Evolutionary conservation across 2,797 vertebrate species (phyloP).

Genomic region (Chloroceryle amazona): DNA sequence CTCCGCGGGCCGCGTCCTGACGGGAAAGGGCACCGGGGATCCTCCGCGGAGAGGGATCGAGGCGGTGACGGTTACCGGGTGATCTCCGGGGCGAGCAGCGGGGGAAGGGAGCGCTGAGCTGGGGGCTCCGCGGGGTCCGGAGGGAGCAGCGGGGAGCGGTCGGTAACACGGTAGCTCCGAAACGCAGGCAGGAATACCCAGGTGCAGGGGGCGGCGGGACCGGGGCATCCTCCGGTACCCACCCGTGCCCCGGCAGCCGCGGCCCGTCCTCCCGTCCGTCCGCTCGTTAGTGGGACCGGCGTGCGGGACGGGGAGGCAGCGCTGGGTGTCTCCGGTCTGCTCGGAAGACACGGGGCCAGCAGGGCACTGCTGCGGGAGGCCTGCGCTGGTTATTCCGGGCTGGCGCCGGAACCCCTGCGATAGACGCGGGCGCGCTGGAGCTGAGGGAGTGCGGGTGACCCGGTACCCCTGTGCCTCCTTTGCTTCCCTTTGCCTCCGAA

Average conservation of each 20-base stretch:
- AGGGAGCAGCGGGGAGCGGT: background rate
- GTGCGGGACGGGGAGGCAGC: accelerated
- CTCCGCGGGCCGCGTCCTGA: background rate
- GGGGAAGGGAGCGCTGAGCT: accelerated
- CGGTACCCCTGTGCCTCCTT: accelerated
- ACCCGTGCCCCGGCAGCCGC: accelerated
- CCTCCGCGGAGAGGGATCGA: background rate
- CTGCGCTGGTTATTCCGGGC: background rate
- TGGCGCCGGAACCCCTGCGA: accelerated
- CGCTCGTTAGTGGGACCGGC: accelerated
- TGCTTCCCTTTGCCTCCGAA: background rate
- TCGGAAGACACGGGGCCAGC: accelerated
- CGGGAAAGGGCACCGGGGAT: background rate
- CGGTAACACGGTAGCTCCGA: background rate
- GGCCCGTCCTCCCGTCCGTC: background rate
- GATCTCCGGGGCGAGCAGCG: background rate
- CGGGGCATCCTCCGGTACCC: accelerated
- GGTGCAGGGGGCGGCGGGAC: background rate
- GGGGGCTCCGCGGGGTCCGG: background rate
- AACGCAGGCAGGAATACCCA: accelerated
- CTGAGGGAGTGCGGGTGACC: accelerated
- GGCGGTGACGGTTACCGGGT: background rate
- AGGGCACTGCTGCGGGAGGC: background rate
- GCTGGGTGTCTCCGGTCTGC: accelerated
- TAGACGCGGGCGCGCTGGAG: accelerated